Evolutionary conservation across 2,797 vertebrate genomes (phyloP).

Genomic region (Oceanodroma leucorhoa): DNA sequence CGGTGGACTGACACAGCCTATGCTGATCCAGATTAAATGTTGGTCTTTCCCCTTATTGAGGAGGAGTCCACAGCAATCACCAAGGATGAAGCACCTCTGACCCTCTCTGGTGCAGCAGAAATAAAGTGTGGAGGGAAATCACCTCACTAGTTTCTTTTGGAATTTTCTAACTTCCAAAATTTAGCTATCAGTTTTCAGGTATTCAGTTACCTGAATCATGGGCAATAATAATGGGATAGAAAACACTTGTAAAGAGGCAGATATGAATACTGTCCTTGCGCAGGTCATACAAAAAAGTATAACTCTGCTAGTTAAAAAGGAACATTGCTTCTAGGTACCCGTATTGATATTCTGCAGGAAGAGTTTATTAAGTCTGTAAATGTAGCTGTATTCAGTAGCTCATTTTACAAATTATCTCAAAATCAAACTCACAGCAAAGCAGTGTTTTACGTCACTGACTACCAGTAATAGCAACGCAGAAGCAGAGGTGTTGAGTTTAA

Average conservation of each 20-base stretch:
- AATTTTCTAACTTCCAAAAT: neutral
- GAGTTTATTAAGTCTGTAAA: neutral
- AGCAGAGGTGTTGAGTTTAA: conserved; percentile 64
- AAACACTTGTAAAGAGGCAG: neutral
- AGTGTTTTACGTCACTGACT: conserved; percentile 20
- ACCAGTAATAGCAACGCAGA: conserved; percentile 24
- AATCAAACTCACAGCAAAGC: neutral
- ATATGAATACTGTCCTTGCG: neutral
- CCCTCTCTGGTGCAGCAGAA: neutral
- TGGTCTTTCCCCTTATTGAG: neutral
- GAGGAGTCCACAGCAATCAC: neutral
- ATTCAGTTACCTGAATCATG: neutral
- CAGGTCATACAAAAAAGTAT: neutral
- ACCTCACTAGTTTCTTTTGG: neutral
- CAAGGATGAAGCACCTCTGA: neutral
- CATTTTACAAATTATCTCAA: neutral
- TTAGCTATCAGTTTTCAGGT: neutral
- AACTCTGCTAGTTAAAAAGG: neutral
- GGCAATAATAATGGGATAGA: neutral
- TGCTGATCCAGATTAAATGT: neutral
- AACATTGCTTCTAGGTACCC: neutral
- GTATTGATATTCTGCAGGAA: neutral
- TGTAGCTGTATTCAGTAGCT: neutral
- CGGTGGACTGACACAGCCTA: neutral
- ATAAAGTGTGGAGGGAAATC: neutral